Evolutionary conservation across 1,140 invertebrate genomes (phyloP).

Genomic region (Drosophila pseudoananassae): DNA sequence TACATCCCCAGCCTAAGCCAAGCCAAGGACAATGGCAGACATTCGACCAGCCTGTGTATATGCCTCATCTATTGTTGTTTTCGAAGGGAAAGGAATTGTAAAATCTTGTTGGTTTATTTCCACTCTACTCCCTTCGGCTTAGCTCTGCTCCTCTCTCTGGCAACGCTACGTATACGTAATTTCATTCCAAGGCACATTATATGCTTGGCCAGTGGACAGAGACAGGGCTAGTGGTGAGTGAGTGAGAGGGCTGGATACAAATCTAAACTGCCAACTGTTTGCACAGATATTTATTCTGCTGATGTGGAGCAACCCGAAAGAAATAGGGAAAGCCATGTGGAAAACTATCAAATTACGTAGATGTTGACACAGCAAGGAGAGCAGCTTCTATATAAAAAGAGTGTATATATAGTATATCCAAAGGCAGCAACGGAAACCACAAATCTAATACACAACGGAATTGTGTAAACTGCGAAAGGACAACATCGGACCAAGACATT

Average conservation of each 20-base stretch:
- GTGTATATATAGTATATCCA: background rate
- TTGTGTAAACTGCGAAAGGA: conserved; percentile 46
- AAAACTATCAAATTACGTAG: conserved; percentile 78
- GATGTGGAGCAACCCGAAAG: conserved; percentile 41
- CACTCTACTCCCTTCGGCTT: conserved; percentile 7
- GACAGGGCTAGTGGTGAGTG: conserved; percentile 2
- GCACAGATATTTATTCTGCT: conserved; percentile 59
- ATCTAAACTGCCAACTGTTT: conserved; percentile 55
- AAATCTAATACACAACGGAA: conserved; percentile 52
- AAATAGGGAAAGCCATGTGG: conserved; percentile 61
- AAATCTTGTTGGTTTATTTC: conserved; percentile 38
- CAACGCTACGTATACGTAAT: conserved; percentile 69
- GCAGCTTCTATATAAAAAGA: background rate
- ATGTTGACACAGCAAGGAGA: conserved; percentile 50
- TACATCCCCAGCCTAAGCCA: background rate
- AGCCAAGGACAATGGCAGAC: conserved; percentile 19
- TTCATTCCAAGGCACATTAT: conserved; percentile 63
- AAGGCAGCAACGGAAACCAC: conserved; percentile 28
- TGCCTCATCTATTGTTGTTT: conserved; percentile 20
- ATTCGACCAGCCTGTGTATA: background rate
- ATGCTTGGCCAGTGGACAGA: conserved; percentile 45
- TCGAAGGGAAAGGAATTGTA: conserved; percentile 17
- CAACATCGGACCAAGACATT: conserved; percentile 1
- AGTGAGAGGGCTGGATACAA: conserved; percentile 10
- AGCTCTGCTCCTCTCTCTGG: conserved; percentile 14